Conservation (phyloP, 2,113 vertebrate genomes). For the Pseudopipra pipra region DNA sequence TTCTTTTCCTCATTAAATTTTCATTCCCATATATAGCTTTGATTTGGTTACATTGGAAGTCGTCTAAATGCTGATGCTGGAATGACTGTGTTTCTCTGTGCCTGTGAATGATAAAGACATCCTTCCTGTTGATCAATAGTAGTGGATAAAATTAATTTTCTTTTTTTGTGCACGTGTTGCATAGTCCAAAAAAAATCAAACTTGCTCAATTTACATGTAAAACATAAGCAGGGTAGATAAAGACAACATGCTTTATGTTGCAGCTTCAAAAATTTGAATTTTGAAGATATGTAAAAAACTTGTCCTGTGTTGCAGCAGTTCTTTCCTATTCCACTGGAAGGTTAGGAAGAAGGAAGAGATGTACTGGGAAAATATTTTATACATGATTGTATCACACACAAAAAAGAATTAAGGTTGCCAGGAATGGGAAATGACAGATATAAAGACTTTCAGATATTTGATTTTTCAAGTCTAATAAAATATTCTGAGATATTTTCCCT, state of each 20-base stretch:
- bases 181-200: background rate
- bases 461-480: background rate
- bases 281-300: background rate
- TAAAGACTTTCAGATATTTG: background rate
- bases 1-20: background rate
- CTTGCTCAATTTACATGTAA: background rate
- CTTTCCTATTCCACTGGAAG: background rate
- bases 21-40: background rate
- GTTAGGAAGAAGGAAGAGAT: fast-evolving
- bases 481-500: background rate
- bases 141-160: background rate
- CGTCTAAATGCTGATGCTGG: background rate
- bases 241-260: background rate
- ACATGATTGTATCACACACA: background rate
- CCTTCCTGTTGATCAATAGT: background rate
- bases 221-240: background rate
- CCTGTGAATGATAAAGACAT: background rate
- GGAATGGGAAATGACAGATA: background rate
- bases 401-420: background rate
- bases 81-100: background rate
- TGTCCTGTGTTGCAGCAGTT: background rate
- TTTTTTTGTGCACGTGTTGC: background rate
- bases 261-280: background rate
- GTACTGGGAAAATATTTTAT: background rate
- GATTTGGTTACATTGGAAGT: background rate